Evolutionary conservation across 2,888 invertebrate species (phyloP), one percentile per base, ranked within the genome.

Genomic region (Sinotaia quadrata): DNA sequence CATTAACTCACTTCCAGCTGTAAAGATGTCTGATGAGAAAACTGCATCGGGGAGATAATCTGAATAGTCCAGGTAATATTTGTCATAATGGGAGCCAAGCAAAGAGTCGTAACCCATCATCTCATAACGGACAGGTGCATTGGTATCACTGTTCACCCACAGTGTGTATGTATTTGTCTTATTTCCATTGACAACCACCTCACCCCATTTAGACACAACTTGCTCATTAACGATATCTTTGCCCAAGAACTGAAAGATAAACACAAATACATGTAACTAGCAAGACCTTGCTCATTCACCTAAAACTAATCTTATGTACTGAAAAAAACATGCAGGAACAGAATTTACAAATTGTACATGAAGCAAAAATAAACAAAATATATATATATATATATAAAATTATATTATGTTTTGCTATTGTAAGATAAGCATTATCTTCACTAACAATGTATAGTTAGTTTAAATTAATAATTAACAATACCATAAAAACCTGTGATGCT

Each of bases 11-110:
- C 85, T 77, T 66, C 54, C 21, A 36, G 83, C 62, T 21, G 75
- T 73, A 76, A 85, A 86, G 21, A 71, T 69, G 0, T 60, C 58
- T 37, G 62, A 76, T 18, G 65, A 73, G 34, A 78, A 72, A 1
- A 62, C 62, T 18, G 41, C 59, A 33, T 63, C 73, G n/a, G 67
- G 71, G 29, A 67, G 44, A 70, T 73, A 87, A 56, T 92, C 91
- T 49, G 94, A 93, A 83, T 97, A 97, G 54, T 93, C 92, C 58
- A 98, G 87, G 86, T 94, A 94, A 85, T 98, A 98, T 87, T 97
- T 96, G 88, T 98, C 97, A 85, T 94, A 97, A 88, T 98, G 97
- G 0, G 97, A 97, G 0, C 97, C 97, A n/a, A 98, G 90, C 0
- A 98, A 90, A 0, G 93, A 92, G 87, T 98, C 97, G 88, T 91